These are phyloP conservation scores for Sericinus montela DNA, from an alignment of 2,888 invertebrate species.

Conservation along the genomic window DNA sequence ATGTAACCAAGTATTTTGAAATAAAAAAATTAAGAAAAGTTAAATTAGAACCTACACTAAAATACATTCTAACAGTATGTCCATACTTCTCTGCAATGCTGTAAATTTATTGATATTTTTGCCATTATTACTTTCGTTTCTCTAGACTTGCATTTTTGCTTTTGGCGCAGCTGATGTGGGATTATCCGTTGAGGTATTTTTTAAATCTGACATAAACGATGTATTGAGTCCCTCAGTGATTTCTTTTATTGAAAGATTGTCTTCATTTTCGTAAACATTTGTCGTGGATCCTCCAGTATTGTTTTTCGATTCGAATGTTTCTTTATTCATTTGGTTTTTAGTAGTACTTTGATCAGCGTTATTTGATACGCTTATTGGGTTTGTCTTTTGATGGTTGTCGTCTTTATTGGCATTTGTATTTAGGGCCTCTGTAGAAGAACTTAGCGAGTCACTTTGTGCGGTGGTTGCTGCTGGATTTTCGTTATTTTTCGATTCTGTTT, in stretches of 20 bases:
- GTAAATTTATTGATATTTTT: neutral
- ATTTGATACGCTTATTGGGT: constrained; percentile 8
- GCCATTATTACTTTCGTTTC: neutral
- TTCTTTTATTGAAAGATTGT: neutral
- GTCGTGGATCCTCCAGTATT: neutral
- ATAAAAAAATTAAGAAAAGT: too few species aligned
- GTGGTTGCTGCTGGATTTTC: too few species aligned
- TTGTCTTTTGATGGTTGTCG: constrained; percentile 1
- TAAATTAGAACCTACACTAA: too few species aligned
- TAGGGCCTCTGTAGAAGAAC: constrained; percentile 6
- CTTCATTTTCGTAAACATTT: neutral
- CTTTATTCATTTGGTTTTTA: neutral
- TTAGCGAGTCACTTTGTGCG: neutral
- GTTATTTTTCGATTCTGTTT: neutral
- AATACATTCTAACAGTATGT: too few species aligned
- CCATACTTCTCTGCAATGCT: too few species aligned
- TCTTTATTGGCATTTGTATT: neutral
- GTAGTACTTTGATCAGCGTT: constrained; percentile 13
- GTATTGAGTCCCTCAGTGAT: neutral
- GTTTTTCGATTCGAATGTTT: neutral
- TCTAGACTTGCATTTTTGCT: neutral
- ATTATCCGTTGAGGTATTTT: neutral
- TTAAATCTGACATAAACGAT: neutral
- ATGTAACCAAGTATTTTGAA: too few species aligned
- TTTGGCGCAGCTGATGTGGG: neutral